Conservation (phyloP, 2,113 vertebrate genomes). For the Pelmatolapia mariae region DNA sequence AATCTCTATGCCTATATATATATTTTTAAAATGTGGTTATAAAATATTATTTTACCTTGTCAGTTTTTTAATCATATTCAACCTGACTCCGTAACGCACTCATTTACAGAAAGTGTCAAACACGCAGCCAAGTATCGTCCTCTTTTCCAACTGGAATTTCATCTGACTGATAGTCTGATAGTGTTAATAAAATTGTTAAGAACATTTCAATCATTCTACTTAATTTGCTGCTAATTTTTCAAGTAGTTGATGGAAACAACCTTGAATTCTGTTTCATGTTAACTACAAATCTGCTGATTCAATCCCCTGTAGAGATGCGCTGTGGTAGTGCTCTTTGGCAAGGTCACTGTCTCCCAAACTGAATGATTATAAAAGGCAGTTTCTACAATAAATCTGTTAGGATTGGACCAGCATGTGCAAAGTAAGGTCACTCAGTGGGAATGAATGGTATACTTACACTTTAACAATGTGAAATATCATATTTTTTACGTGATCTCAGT, state of each 20-base stretch:
- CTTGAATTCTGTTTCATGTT: slow-evolving; percentile 1
- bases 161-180: not conserved
- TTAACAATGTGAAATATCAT: not conserved
- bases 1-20: not conserved
- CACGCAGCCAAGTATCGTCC: not conserved
- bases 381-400: slow-evolving; percentile 6
- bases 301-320: not conserved
- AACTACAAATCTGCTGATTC: slow-evolving; percentile 35
- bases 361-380: slow-evolving; percentile 17
- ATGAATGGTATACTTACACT: not conserved
- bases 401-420: not conserved
- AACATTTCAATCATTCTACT: not conserved
- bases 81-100: not conserved
- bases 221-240: not conserved
- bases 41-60: slow-evolving; percentile 20
- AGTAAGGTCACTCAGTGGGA: slow-evolving; percentile 13
- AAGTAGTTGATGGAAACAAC: not conserved
- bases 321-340: slow-evolving; percentile 16
- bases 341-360: slow-evolving; percentile 34
- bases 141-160: not conserved
- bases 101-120: not conserved
- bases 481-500: not conserved
- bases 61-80: not conserved
- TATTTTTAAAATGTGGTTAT: not conserved
- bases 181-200: not conserved